Percentiles rank a stretch among this genome's conserved stretches.
Evolutionary conservation across 2,888 invertebrate species (phyloP).

Genomic region (Parthenolecanium corni): DNA sequence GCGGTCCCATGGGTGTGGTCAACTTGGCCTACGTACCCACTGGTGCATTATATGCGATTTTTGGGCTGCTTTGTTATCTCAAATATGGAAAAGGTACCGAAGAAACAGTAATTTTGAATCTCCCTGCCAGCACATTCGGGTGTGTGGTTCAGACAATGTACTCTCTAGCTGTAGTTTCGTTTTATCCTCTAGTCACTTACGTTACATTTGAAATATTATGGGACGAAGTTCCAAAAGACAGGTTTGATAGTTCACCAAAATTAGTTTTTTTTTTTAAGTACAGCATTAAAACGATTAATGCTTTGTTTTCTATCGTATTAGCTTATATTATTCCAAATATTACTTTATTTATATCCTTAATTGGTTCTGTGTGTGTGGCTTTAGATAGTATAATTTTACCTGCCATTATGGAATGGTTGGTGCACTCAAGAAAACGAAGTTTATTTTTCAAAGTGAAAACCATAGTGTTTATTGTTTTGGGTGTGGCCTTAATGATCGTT

Average conservation of each 20-base stretch:
- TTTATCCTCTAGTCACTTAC: constrained; percentile 87
- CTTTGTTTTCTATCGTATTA: constrained; percentile 54
- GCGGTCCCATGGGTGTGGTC: constrained; percentile 67
- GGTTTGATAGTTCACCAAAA: constrained; percentile 49
- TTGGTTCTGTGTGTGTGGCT: constrained; percentile 78
- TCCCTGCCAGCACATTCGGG: constrained; percentile 43
- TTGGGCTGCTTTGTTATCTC: constrained; percentile 85
- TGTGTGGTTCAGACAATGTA: constrained; percentile 6
- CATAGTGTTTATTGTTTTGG: no score
- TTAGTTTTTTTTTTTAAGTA: constrained; percentile 54
- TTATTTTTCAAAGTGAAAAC: no score
- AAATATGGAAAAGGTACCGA: constrained; percentile 59
- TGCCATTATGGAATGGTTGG: constrained; percentile 71
- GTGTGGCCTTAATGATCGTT: no score
- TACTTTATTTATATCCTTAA: constrained; percentile 55
- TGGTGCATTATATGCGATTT: constrained; percentile 67
- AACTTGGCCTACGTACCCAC: constrained; percentile 71
- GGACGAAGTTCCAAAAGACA: constrained; percentile 59
- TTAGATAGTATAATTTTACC: constrained; percentile 82
- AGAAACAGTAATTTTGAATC: constrained; percentile 78
- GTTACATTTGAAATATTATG: constrained; percentile 89
- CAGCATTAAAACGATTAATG: constrained; percentile 59
- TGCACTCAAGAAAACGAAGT: constrained; percentile 52
- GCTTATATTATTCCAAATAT: constrained; percentile 76
- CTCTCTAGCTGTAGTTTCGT: constrained; percentile 69